Conservation (phyloP, 2,797 vertebrate genomes). For the Masticophis lateralis region DNA sequence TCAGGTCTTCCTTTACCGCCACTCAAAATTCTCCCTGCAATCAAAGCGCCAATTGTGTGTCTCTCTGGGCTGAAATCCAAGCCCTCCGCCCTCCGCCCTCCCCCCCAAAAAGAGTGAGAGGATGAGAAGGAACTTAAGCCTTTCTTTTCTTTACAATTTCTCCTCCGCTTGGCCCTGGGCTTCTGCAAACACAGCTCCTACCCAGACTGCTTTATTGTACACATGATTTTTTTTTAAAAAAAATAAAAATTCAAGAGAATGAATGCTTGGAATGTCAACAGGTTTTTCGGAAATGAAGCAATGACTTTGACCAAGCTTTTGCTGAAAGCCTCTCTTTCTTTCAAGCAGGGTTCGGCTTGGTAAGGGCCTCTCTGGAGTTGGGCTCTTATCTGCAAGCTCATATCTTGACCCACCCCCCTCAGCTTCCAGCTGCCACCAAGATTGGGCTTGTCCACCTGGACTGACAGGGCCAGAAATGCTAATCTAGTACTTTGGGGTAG, state of each 20-base stretch:
- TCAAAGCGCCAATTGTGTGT: background rate
- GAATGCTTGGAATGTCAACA: background rate
- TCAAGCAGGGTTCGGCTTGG: background rate
- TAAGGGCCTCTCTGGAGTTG: background rate
- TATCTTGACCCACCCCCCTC: background rate
- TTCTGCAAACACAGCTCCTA: background rate
- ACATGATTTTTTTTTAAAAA: background rate
- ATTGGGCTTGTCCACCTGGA: background rate
- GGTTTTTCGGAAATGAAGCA: background rate
- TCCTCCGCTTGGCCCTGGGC: background rate
- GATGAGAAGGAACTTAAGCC: background rate
- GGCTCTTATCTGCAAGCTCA: background rate
- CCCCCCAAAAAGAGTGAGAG: background rate
- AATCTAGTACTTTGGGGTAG: background rate
- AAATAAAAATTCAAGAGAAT: background rate
- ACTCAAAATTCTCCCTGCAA: background rate
- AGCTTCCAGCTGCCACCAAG: background rate
- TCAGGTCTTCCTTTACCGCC: background rate
- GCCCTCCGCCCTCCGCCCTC: fast-evolving
- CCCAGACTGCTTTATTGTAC: background rate
- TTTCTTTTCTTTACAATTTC: background rate
- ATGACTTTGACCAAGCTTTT: background rate
- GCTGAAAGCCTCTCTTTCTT: background rate
- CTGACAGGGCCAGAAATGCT: background rate
- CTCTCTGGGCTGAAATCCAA: background rate